Evolutionary conservation across 92 coral and sea anemone species (phyloP), one percentile per base, ranked within the genome.

Genomic region (Parazoanthus atlanticus): DNA sequence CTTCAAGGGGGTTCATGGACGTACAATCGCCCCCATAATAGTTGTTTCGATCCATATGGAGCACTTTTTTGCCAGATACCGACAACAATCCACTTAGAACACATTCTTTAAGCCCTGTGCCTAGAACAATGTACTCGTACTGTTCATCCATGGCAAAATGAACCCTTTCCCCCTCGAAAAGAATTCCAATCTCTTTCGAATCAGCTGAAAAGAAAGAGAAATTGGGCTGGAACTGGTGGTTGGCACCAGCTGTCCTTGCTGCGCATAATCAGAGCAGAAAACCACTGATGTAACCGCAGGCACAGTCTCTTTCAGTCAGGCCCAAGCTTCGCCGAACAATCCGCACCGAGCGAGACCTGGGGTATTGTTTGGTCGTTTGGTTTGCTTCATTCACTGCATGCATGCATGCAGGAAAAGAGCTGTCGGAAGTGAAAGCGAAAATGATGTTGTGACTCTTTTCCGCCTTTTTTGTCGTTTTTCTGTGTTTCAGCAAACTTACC

Each of bases 21-120:
- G 99, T 93, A 74, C 99, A 90, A 38, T 96, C 98, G 0, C 98
- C 99, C 16, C 99, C 98, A 43, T 96, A 96, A 81, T 93, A 96
- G 49, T 91, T 89, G 76, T 95, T 94, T 5, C 98, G 93, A 80
- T 96, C 99, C 85, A 95, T 85, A 74, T 96, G 99, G 0, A 96
- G 92, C 31, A 96, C 90, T 89, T 93, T 96, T 80, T 93, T 93
- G 8, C 96, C 96, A n/a, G 90, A 91, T 9, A 95, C 91, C 9
- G 99, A 94, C 89, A 96, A 54, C 85, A 96, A 85, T 28, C 99
- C 98, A 54, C 99, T 96, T 86, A 96, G 79, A 76, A 96, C 91
- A 78, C 99, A 96, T 82, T 96, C 99, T 91, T 96, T 96, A 17
- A 96, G 94, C n/a, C 99, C 99, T 75, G 99, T 96, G 47, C 99